These are phyloP conservation scores for Microcaecilia unicolor DNA, from an alignment of 2,797 vertebrate genomes.

Conservation along the genomic window DNA sequence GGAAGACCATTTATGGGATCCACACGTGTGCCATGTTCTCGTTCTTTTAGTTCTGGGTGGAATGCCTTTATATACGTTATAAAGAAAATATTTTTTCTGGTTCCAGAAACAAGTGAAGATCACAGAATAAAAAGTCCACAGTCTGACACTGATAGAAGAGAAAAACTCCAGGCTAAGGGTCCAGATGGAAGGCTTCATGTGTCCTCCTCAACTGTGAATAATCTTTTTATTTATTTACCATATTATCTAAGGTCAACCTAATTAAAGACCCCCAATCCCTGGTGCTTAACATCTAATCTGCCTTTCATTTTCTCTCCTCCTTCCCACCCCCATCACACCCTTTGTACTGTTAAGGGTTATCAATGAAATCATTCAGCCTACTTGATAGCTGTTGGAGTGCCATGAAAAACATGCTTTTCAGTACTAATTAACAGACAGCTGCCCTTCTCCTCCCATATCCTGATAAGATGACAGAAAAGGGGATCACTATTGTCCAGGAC, in stretches of 20 bases:
- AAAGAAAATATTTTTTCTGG: too few relatives aligned
- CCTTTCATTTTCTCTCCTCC: slow-evolving; percentile 2
- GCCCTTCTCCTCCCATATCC: slow-evolving; percentile 13
- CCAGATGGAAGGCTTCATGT: slow-evolving; percentile 20
- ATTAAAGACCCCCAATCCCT: slow-evolving; percentile 21
- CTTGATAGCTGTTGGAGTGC: slow-evolving; percentile 6
- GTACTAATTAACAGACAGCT: slow-evolving; percentile 43
- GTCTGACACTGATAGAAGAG: too few relatives aligned
- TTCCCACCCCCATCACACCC: too few relatives aligned
- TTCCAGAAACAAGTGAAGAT: too few relatives aligned
- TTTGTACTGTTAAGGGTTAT: not conserved
- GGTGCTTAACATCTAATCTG: slow-evolving; percentile 15
- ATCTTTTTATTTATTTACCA: slow-evolving; percentile 20
- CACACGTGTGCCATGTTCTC: too few relatives aligned
- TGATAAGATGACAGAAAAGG: not conserved
- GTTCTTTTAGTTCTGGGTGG: too few relatives aligned
- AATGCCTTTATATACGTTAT: too few relatives aligned
- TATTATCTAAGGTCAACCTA: slow-evolving; percentile 18
- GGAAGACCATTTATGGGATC: too few relatives aligned
- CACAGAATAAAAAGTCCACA: too few relatives aligned
- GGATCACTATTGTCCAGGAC: not conserved
- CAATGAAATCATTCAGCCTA: slow-evolving; percentile 28
- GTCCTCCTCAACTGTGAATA: slow-evolving; percentile 15
- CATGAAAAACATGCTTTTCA: slow-evolving; percentile 37
- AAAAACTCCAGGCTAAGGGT: rapidly evolving